Base-by-base conservation (phyloP, 2,113 vertebrate species). In the Petaurus breviceps region DNA sequence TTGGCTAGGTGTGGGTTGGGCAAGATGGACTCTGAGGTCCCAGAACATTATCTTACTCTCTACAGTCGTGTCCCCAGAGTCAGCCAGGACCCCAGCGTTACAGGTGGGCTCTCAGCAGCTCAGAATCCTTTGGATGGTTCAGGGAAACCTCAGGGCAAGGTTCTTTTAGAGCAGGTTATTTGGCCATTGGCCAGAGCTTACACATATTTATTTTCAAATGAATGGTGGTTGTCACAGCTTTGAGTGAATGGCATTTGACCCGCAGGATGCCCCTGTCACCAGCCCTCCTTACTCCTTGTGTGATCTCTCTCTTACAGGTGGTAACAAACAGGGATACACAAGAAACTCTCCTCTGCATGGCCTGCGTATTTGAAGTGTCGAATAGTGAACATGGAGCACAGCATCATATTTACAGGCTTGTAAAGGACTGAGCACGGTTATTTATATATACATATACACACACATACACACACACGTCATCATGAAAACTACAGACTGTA, bases 321-420 rank as follows among this genome's bases (percentile, higher is more conserved):
- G 99, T 99, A 98, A 99, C 99, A 92, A 99, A 99, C 98, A 99
- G 99, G 98, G 99, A 99, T 98, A 99, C 99, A 94, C 99, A 99
- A 99, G 99, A 99, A 99, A 99, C 99, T 47, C 99, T 99, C 98
- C 99, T 99, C 97, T 99, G 99, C 98, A 99, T 99, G 99, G 99
- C 99, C 94, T 99, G 99, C 98, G 99, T 99, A 98, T 99, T 99
- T 97, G 99, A 99, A 98, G 99, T 99, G 95, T 99, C 99, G 0
- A 99, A 99, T 99, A 99, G 99, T 57, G 99, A 99, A 98, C 99
- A 99, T 2, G 99, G 99, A 94, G 99, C 99, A 98, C 99, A 99
- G 98, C 99, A 99, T 99, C 99, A 99, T 94, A 99, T 99, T 99
- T 99, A 99, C 99, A 99, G 99, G 99, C 99, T 99, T 98, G 99